phyloP scores from a whole-genome alignment of 1,140 invertebrate genomes.

The Pseudomyrmex cubaensis region DNA sequence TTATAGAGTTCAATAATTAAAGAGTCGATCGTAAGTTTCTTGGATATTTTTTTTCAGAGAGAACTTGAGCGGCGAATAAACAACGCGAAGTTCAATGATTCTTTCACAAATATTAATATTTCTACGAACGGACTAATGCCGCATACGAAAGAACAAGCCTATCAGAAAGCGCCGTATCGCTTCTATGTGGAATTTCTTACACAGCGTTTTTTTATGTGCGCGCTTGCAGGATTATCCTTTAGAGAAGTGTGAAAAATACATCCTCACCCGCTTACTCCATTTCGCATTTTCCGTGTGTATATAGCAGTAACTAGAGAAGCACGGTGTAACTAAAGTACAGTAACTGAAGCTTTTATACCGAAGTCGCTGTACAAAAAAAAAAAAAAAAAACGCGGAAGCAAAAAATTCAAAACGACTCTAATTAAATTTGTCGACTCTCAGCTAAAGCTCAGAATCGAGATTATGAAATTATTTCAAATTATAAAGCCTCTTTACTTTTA shows the following conservation, averaged over 20 bases:
- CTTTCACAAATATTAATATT: conserved; percentile 47
- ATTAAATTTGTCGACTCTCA: conserved; percentile 5
- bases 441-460: neutral
- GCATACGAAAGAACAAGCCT: neutral
- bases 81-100: conserved; percentile 22
- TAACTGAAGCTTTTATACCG: neutral
- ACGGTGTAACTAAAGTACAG: neutral
- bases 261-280: neutral
- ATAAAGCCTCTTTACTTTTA: neutral
- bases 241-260: neutral
- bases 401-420: neutral
- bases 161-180: neutral
- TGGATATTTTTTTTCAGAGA: neutral
- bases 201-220: neutral
- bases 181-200: conserved; percentile 16
- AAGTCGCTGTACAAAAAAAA: neutral
- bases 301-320: too few relatives aligned
- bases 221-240: neutral
- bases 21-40: neutral
- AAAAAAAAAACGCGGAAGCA: neutral
- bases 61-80: conserved; percentile 22
- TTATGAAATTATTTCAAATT: neutral
- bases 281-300: conserved; percentile 11
- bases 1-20: conserved; percentile 21
- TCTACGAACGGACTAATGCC: neutral